These are phyloP conservation scores for Drosophila fuyamai DNA, from an alignment of 1,140 invertebrate genomes.

Conservation along the genomic window DNA sequence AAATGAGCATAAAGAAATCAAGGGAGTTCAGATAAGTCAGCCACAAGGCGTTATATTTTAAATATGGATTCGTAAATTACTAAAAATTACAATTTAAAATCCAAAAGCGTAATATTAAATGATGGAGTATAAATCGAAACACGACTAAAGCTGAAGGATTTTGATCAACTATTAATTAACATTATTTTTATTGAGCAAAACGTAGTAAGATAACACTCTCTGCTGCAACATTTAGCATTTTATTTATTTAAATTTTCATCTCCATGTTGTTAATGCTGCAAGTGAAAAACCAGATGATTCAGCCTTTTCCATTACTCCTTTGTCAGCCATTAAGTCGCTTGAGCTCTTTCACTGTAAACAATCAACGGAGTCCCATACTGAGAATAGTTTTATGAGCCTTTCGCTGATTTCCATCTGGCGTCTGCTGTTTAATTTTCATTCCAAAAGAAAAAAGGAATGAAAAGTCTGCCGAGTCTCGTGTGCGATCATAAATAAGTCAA, in stretches of 20 bases:
- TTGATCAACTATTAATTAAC: no score
- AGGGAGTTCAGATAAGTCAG: slow-evolving; percentile 19
- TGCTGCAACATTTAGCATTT: no score
- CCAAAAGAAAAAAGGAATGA: slow-evolving; percentile 9
- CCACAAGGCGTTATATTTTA: no score
- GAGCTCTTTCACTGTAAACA: slow-evolving; percentile 36
- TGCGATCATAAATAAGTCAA: slow-evolving; percentile 76
- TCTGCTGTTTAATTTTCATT: slow-evolving; percentile 29
- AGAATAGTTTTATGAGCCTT: slow-evolving; percentile 52
- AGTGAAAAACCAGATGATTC: slow-evolving; percentile 39
- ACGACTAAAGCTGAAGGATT: no score
- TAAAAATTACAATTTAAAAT: no score
- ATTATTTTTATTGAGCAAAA: no score
- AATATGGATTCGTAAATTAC: no score
- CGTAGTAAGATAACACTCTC: no score
- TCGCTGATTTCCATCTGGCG: slow-evolving; percentile 51
- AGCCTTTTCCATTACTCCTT: slow-evolving; percentile 36
- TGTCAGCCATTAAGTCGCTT: slow-evolving; percentile 37
- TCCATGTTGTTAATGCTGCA: background rate
- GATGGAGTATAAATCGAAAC: no score
- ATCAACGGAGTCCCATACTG: slow-evolving; percentile 33
- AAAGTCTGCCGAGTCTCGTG: slow-evolving; percentile 19
- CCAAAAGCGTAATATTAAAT: no score
- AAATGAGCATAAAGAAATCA: slow-evolving; percentile 31
- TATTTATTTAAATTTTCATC: background rate